Evolutionary conservation across 1,140 invertebrate genomes (phyloP).

Genomic region (Neodiprion pinetum): DNA sequence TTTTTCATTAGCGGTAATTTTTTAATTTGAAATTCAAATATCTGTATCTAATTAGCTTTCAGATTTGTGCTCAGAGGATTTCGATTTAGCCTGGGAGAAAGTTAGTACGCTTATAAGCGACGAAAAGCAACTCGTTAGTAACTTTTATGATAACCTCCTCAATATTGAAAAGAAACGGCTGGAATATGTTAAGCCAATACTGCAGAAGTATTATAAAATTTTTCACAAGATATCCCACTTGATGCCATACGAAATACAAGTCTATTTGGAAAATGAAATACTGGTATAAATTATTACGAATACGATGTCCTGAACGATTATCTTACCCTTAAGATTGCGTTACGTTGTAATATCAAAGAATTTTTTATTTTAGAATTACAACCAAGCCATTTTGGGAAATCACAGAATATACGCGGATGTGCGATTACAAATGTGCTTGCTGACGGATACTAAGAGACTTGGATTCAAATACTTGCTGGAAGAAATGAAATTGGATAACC

Average conservation of each 20-base stretch:
- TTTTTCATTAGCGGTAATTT: not conserved
- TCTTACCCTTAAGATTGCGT: not conserved
- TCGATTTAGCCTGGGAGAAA: constrained; percentile 14
- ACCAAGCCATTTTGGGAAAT: constrained; percentile 23
- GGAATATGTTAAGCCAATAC: constrained; percentile 2
- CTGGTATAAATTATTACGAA: constrained; percentile 20
- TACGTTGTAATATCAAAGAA: too few species aligned
- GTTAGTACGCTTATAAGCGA: not conserved
- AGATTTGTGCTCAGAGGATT: not conserved
- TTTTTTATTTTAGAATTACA: constrained; percentile 29
- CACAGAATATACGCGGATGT: constrained; percentile 28
- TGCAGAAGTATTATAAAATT: constrained; percentile 29
- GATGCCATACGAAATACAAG: constrained; percentile 18
- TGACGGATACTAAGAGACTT: not conserved
- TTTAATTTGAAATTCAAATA: too few species aligned
- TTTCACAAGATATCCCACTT: constrained; percentile 24
- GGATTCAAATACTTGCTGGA: constrained; percentile 19
- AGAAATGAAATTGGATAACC: constrained; percentile 14
- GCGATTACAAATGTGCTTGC: constrained; percentile 18
- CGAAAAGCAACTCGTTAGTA: constrained; percentile 12
- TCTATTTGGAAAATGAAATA: constrained; percentile 29
- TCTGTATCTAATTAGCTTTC: constrained; percentile 10
- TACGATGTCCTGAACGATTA: not conserved
- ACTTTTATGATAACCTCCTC: constrained; percentile 16
- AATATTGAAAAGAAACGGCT: constrained; percentile 19